These are phyloP conservation scores for Neoitamus cyanurus DNA, from an alignment of 2,888 invertebrate genomes.

Conservation along the genomic window DNA sequence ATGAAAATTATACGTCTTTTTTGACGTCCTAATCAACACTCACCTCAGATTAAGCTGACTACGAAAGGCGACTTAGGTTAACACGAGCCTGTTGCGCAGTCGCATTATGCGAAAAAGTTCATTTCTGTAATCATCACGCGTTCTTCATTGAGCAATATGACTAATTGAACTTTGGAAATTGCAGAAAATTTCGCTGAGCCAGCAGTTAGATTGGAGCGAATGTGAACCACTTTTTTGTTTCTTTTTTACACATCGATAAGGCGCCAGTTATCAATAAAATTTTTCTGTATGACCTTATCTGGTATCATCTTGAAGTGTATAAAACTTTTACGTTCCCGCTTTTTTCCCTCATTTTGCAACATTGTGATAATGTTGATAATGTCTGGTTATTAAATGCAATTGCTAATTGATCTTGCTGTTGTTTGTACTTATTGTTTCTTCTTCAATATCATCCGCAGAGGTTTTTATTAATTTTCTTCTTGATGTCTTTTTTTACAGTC, in stretches of 20 bases:
- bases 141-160: background rate
- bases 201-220: background rate
- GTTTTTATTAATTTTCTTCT: background rate
- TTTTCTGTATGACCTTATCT: background rate
- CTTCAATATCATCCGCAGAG: background rate
- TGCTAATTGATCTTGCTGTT: background rate
- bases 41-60: background rate
- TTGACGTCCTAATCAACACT: background rate
- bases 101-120: background rate
- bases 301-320: background rate
- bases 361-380: background rate
- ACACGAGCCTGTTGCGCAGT: background rate
- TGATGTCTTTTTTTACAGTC: constrained; percentile 68
- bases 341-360: background rate
- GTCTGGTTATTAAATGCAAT: background rate
- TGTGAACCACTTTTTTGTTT: background rate
- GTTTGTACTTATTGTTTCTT: background rate
- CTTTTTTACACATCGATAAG: background rate
- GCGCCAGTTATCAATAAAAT: background rate
- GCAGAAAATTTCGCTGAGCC: background rate
- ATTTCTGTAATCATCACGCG: background rate
- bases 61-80: background rate
- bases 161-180: background rate
- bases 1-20: background rate
- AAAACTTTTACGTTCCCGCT: background rate